Percentiles rank a stretch among this genome's conserved stretches.
Evolutionary conservation across 1,140 invertebrate species (phyloP).

Genomic region (Papilio dardanus): DNA sequence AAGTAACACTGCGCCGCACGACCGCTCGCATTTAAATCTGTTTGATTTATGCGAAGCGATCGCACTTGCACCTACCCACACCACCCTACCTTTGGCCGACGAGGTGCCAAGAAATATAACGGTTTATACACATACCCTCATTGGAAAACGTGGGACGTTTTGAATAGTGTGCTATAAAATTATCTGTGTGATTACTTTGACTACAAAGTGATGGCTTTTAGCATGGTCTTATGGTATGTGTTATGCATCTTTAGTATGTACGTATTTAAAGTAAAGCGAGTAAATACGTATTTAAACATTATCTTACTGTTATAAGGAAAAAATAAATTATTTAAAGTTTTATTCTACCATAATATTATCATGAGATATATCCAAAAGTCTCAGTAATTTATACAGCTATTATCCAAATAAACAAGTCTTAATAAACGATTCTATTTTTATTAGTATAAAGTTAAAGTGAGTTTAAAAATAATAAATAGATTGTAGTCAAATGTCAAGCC

Average conservation of each 20-base stretch:
- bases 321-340: too few species aligned
- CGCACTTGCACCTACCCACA: slow-evolving; percentile 40
- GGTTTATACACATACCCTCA: slow-evolving; percentile 35
- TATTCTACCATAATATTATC: too few species aligned
- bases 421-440: neutral
- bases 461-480: neutral
- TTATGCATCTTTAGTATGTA: too few species aligned
- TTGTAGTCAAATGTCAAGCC: slow-evolving; percentile 37
- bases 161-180: neutral
- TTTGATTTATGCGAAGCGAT: slow-evolving; percentile 62
- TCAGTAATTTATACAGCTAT: neutral
- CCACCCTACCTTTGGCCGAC: slow-evolving; percentile 28
- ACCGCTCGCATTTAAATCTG: slow-evolving; percentile 56
- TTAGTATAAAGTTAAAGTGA: neutral
- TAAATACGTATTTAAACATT: too few species aligned
- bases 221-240: too few species aligned
- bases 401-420: neutral
- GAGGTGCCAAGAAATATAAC: slow-evolving; percentile 45
- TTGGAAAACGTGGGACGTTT: slow-evolving; percentile 1
- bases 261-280: too few species aligned
- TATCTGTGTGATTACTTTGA: neutral
- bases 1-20: slow-evolving; percentile 50
- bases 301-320: too few species aligned
- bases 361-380: too few species aligned
- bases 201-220: neutral